Evolutionary conservation across 2,113 vertebrate species (phyloP).

Genomic region (Manacus vitellinus): DNA sequence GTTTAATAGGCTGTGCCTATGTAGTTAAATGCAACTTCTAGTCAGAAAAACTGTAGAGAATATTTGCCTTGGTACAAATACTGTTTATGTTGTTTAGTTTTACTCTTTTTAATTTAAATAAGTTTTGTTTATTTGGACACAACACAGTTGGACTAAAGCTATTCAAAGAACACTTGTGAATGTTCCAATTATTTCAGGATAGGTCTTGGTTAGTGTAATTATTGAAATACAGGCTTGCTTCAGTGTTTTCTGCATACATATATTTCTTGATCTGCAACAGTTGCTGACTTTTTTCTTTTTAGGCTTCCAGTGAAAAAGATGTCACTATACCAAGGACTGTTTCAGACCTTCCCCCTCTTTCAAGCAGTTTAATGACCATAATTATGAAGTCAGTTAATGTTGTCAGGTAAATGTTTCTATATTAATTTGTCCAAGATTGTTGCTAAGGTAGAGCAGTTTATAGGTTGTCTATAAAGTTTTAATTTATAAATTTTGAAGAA

Average conservation of each 20-base stretch:
- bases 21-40: neutral
- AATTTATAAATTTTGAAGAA: neutral
- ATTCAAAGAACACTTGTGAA: neutral
- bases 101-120: neutral
- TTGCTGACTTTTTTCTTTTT: neutral
- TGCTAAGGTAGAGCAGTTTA: neutral
- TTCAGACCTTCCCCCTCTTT: slow-evolving; percentile 87
- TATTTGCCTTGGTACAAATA: neutral
- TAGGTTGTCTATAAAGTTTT: neutral
- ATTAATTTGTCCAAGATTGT: neutral
- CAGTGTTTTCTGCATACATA: neutral
- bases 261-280: neutral
- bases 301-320: slow-evolving; percentile 74
- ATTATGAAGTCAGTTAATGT: slow-evolving; percentile 78
- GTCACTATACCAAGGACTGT: slow-evolving; percentile 72
- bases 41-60: neutral
- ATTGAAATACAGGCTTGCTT: neutral
- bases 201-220: neutral
- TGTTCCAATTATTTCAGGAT: neutral
- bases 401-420: slow-evolving; percentile 78
- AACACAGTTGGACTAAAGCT: neutral
- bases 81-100: neutral
- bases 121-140: neutral
- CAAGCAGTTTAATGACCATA: slow-evolving; percentile 78
- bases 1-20: neutral